These are phyloP conservation scores for Alca torda DNA, from an alignment of 2,797 vertebrate species.

Conservation along the genomic window DNA sequence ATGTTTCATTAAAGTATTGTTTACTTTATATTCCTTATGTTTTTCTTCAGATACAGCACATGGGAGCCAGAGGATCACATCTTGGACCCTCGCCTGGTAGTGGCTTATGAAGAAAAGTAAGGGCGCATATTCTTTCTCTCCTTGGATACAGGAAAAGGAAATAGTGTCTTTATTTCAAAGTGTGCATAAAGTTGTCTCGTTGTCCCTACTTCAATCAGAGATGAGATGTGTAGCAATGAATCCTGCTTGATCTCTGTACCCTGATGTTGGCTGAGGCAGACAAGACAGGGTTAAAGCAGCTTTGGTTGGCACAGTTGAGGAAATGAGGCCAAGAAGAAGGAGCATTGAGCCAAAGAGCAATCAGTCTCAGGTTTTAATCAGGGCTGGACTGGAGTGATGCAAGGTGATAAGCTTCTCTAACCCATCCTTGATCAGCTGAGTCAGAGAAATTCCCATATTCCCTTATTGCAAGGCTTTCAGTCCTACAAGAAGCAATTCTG, in stretches of 20 bases:
- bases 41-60: slow-evolving; percentile 91
- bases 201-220: neutral
- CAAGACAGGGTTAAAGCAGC: neutral
- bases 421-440: neutral
- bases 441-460: neutral
- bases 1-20: slow-evolving; percentile 44
- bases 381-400: neutral
- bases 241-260: neutral
- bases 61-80: slow-evolving; percentile 99
- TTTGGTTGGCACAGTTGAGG: neutral
- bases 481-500: neutral
- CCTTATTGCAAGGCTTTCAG: neutral
- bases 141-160: neutral
- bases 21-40: slow-evolving; percentile 52
- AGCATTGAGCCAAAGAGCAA: neutral
- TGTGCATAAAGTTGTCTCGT: neutral
- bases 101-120: slow-evolving; percentile 98
- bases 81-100: slow-evolving; percentile 93
- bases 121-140: slow-evolving; percentile 44
- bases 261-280: neutral
- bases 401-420: neutral
- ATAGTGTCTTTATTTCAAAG: neutral
- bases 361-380: neutral
- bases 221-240: neutral
- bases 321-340: neutral